These are phyloP conservation scores for Acrobasis suavella DNA, from an alignment of 2,888 invertebrate genomes.

Conservation along the genomic window DNA sequence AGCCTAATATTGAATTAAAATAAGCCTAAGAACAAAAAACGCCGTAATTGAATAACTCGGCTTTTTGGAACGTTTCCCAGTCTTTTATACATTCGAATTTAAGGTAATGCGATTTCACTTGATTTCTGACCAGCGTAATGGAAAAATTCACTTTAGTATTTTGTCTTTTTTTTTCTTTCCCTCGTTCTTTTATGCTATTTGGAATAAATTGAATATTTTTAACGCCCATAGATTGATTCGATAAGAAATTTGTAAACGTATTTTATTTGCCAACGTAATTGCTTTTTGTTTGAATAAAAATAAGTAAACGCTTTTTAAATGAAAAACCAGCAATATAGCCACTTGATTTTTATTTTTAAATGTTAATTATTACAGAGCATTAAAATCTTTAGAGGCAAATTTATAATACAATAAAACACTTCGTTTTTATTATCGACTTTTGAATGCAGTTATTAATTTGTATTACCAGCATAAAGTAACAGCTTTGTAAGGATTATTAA, in stretches of 20 bases:
- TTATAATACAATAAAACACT: too few species aligned
- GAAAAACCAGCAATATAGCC: background rate
- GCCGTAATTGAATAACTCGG: constrained; percentile 47
- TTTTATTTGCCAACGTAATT: background rate
- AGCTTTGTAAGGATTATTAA: too few species aligned
- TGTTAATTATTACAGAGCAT: too few species aligned
- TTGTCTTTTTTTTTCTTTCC: constrained; percentile 32
- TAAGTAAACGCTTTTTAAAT: too few species aligned
- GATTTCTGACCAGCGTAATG: constrained; percentile 54
- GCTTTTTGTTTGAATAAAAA: background rate
- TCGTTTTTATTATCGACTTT: too few species aligned
- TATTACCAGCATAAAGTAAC: too few species aligned
- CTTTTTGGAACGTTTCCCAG: constrained; percentile 41
- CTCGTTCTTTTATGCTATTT: constrained; percentile 30
- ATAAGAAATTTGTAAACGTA: constrained; percentile 1
- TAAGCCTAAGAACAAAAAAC: constrained; percentile 42
- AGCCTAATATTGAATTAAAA: constrained; percentile 45
- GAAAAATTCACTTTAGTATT: constrained; percentile 47
- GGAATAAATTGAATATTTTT: constrained; percentile 26
- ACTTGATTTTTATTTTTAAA: too few species aligned
- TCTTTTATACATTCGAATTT: constrained; percentile 47
- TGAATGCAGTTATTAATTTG: too few species aligned
- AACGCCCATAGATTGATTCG: constrained; percentile 10
- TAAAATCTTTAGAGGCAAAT: too few species aligned
- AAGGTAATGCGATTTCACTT: constrained; percentile 57